Evolutionary conservation across 2,113 vertebrate genomes (phyloP).

Genomic region (Gymnarchus niloticus): DNA sequence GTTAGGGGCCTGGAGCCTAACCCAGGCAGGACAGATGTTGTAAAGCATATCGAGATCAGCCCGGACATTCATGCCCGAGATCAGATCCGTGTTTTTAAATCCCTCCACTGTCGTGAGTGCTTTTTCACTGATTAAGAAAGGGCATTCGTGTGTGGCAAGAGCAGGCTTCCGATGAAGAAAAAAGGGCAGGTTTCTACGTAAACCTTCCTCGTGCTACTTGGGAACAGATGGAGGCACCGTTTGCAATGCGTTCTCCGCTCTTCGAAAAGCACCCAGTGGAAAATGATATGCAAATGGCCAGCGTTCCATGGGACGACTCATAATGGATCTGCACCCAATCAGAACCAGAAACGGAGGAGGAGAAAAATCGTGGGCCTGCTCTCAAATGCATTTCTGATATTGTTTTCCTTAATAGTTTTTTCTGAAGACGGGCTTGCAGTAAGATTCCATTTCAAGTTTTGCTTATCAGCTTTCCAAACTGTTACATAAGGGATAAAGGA

Average conservation of each 20-base stretch:
- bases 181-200: neutral
- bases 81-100: neutral
- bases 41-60: neutral
- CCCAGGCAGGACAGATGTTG: neutral
- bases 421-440: neutral
- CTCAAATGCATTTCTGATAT: neutral
- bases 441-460: neutral
- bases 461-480: neutral
- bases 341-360: neutral
- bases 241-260: neutral
- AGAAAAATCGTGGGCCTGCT: neutral
- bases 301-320: neutral
- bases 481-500: neutral
- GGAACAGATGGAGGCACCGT: neutral
- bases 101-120: neutral
- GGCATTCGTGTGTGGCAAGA: neutral
- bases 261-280: neutral
- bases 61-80: neutral
- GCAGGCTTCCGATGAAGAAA: neutral
- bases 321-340: conserved; percentile 8
- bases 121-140: neutral
- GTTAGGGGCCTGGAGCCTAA: no score
- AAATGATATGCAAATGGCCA: conserved; percentile 12
- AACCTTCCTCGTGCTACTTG: neutral
- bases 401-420: neutral